Conservation (phyloP, 2,888 invertebrate genomes). For the Tetanocera ferruginea region DNA sequence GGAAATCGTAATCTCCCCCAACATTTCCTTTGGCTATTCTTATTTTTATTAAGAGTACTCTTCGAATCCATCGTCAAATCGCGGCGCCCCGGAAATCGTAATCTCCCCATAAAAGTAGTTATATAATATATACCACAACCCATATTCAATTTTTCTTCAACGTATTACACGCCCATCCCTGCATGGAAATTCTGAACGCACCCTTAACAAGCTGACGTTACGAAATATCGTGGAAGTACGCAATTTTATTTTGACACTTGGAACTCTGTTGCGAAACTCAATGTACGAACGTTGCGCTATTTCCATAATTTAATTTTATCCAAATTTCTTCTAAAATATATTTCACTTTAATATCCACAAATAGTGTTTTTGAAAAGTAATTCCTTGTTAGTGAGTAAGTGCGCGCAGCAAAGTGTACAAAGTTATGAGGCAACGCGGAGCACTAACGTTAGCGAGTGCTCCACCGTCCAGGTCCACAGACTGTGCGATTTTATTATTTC, state of each 20-base stretch:
- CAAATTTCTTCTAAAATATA: neutral
- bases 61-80: too few species aligned
- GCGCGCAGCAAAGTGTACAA: constrained; percentile 37
- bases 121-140: too few species aligned
- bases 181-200: too few species aligned
- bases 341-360: neutral
- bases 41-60: too few species aligned
- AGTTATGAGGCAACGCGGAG: constrained; percentile 62
- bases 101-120: too few species aligned
- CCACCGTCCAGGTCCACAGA: constrained; percentile 21
- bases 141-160: too few species aligned
- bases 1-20: too few species aligned
- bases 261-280: constrained; percentile 17
- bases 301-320: neutral
- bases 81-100: too few species aligned
- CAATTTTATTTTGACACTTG: constrained; percentile 2
- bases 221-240: neutral
- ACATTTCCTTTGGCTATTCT: too few species aligned
- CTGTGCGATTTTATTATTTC: neutral
- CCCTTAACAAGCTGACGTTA: too few species aligned
- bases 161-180: too few species aligned
- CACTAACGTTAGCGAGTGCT: constrained; percentile 58
- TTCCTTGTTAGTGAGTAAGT: neutral
- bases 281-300: neutral
- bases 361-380: neutral